These are phyloP conservation scores for Eublepharis macularius DNA, from an alignment of 2,113 vertebrate genomes.

Conservation along the genomic window DNA sequence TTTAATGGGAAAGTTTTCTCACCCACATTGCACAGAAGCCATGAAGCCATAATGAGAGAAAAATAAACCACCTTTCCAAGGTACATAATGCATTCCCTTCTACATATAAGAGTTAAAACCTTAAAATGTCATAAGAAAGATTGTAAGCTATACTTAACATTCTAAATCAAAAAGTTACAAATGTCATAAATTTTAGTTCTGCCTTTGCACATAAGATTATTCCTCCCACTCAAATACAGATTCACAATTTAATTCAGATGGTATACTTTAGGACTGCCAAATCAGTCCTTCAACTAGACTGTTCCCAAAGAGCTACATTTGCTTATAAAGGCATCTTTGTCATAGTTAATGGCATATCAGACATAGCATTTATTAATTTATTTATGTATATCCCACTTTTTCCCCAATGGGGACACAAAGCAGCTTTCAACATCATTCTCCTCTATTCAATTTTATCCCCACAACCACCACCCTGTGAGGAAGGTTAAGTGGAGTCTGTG, in stretches of 20 bases:
- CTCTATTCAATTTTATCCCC: no score
- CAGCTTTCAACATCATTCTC: no score
- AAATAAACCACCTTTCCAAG: neutral
- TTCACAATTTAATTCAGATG: neutral
- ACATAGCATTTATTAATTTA: no score
- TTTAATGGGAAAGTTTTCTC: neutral
- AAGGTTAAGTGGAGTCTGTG: no score
- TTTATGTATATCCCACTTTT: no score
- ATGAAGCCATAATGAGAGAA: neutral
- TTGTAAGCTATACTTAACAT: neutral
- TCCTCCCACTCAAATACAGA: neutral
- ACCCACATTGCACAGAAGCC: neutral
- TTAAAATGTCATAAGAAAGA: neutral
- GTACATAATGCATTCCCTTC: neutral
- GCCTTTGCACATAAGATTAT: neutral
- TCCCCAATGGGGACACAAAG: no score
- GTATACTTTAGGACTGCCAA: neutral
- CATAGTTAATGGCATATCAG: fast-evolving
- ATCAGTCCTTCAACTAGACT: neutral
- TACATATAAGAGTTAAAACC: neutral
- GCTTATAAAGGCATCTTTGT: neutral
- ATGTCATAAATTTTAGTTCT: neutral
- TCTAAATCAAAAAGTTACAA: neutral
- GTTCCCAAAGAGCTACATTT: neutral
- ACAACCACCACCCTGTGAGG: no score